phyloP scores from a whole-genome alignment of 2,888 invertebrate genomes.

The Diplolepis rosae region DNA sequence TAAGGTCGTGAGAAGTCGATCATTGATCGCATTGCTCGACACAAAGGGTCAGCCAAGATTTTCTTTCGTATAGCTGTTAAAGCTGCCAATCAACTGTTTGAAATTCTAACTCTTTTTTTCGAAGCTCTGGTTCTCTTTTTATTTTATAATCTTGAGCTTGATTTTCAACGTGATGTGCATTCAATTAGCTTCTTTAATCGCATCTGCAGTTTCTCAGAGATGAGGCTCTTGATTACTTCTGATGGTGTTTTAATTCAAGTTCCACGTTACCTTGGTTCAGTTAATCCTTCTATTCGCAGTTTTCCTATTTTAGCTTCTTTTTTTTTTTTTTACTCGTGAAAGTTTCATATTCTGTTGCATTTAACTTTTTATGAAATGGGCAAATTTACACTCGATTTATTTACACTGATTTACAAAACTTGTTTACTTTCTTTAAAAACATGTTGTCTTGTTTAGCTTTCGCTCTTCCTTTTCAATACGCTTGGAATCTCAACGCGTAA shows the following conservation, averaged over 20 bases:
- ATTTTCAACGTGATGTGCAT: background rate
- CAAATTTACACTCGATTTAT: background rate
- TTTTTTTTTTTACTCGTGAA: background rate
- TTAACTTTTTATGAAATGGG: background rate
- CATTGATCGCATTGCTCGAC: constrained; percentile 25
- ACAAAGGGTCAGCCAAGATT: constrained; percentile 30
- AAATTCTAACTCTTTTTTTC: constrained; percentile 5
- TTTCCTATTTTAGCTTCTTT: background rate
- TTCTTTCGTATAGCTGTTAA: constrained; percentile 23
- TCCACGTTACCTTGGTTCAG: background rate
- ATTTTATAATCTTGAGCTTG: background rate
- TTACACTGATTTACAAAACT: background rate
- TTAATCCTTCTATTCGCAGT: background rate
- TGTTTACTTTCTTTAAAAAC: background rate
- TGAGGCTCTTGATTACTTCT: constrained; percentile 18
- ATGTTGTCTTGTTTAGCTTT: background rate
- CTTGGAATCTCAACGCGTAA: background rate
- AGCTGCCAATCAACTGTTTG: constrained; percentile 23
- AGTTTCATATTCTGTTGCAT: background rate
- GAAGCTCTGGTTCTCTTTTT: background rate
- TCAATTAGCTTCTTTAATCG: constrained; percentile 9
- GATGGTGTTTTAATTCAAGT: constrained; percentile 15
- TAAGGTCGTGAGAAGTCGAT: constrained; percentile 30
- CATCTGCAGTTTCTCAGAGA: constrained; percentile 14
- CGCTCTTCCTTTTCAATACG: background rate